Evolutionary conservation across 1,140 invertebrate genomes (phyloP).

Genomic region (Caenorhabditis briggsae): DNA sequence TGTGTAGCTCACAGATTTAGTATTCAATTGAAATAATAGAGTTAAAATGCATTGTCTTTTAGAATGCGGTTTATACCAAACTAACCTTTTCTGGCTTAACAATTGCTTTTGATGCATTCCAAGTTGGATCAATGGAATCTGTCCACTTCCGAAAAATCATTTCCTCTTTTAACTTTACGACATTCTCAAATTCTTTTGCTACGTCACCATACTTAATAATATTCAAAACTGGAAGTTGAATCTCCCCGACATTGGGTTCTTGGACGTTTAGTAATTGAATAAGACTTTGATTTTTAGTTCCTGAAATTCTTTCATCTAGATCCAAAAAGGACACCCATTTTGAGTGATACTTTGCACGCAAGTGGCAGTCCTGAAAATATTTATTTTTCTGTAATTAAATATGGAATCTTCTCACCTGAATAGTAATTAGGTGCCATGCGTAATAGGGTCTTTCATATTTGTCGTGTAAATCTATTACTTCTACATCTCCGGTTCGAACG

Average conservation of each 20-base stretch:
- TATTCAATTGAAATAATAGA: too few species aligned
- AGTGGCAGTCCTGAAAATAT: neutral
- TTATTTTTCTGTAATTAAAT: neutral
- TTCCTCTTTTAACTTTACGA: neutral
- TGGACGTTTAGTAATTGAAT: neutral
- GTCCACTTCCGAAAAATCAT: neutral
- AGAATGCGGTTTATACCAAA: too few species aligned
- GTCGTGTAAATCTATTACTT: neutral
- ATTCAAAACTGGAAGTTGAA: neutral
- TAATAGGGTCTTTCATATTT: constrained; percentile 4
- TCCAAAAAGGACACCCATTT: constrained; percentile 10
- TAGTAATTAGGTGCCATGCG: constrained; percentile 7
- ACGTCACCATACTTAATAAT: neutral
- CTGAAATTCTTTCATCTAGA: neutral
- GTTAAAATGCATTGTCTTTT: too few species aligned
- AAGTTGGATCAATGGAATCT: neutral
- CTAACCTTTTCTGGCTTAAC: constrained; percentile 8
- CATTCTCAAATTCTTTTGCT: neutral
- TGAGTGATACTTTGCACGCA: neutral
- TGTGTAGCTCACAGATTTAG: too few species aligned
- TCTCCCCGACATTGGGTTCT: neutral
- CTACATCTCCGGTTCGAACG: neutral
- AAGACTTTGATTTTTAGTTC: neutral
- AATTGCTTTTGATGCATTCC: neutral
- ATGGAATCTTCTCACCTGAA: neutral